A percentile compares a stretch with the other conserved stretches of the same genome.
Conservation (phyloP, 2,888 invertebrate species). For the Sesia apiformis region DNA sequence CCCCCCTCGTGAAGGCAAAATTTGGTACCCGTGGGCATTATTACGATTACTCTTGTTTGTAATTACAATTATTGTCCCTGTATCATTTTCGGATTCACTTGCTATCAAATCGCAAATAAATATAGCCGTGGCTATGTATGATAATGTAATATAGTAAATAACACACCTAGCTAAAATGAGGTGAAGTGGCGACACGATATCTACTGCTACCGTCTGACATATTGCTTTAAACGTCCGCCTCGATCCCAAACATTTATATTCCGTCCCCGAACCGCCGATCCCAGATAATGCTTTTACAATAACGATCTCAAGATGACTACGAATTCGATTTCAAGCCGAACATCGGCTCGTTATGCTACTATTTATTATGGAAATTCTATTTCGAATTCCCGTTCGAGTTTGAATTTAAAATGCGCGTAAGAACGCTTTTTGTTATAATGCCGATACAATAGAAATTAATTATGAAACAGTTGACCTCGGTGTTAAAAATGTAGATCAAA, state of each 20-base stretch:
- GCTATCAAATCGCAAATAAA: too few species aligned
- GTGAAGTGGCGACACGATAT: background rate
- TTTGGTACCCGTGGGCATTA: too few species aligned
- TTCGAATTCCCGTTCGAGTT: slow-evolving; percentile 11
- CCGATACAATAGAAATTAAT: slow-evolving; percentile 7
- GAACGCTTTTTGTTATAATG: slow-evolving; percentile 1
- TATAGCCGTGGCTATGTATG: too few species aligned
- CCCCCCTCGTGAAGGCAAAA: too few species aligned
- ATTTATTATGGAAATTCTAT: slow-evolving; percentile 39
- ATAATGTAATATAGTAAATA: too few species aligned
- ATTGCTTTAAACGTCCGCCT: slow-evolving; percentile 46
- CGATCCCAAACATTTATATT: slow-evolving; percentile 59
- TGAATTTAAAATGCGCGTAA: slow-evolving; percentile 22
- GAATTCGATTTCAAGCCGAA: slow-evolving; percentile 51
- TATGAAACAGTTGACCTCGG: slow-evolving; percentile 12
- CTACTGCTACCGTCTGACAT: slow-evolving; percentile 36
- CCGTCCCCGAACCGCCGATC: slow-evolving; percentile 43
- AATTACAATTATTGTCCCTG: too few species aligned
- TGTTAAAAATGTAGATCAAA: background rate
- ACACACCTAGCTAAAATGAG: background rate
- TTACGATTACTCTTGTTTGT: too few species aligned
- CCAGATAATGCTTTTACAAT: slow-evolving; percentile 67
- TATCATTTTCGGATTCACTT: too few species aligned
- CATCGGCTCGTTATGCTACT: slow-evolving; percentile 22
- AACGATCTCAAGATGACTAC: slow-evolving; percentile 52